phyloP scores from a whole-genome alignment of 2,797 vertebrate genomes.

The Pseudotriccus pelzelni region DNA sequence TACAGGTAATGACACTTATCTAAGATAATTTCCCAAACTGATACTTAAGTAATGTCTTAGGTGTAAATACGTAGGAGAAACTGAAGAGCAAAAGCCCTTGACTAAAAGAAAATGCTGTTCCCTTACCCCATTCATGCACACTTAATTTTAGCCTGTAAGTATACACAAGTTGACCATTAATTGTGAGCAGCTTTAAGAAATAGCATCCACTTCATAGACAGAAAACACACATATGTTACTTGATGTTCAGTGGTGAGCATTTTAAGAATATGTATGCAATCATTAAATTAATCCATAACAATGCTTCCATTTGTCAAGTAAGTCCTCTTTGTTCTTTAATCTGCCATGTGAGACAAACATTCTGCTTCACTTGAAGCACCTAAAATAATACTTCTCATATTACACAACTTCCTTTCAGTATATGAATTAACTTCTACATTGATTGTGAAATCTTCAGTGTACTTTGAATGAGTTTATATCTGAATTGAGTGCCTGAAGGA shows the following conservation, averaged over 20 bases:
- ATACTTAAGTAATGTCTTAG: neutral
- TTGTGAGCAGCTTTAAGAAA: slow-evolving; percentile 8
- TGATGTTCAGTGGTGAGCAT: neutral
- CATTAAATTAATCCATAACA: neutral
- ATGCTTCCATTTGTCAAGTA: slow-evolving; percentile 4
- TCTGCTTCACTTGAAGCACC: slow-evolving; percentile 3
- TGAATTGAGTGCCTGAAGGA: neutral
- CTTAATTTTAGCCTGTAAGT: neutral
- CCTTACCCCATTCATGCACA: neutral
- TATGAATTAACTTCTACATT: neutral
- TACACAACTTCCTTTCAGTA: neutral
- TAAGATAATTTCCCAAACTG: neutral
- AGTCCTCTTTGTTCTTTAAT: neutral
- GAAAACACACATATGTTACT: neutral
- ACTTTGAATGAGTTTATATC: neutral
- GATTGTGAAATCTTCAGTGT: neutral
- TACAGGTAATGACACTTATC: neutral
- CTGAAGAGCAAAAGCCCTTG: neutral
- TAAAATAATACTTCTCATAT: neutral
- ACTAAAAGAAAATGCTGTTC: neutral
- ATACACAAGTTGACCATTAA: neutral
- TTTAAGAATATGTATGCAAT: neutral
- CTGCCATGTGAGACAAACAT: neutral
- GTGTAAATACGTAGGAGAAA: neutral
- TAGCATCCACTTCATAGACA: neutral